Conservation (phyloP, 2,113 vertebrate genomes). For the Mirounga angustirostris region DNA sequence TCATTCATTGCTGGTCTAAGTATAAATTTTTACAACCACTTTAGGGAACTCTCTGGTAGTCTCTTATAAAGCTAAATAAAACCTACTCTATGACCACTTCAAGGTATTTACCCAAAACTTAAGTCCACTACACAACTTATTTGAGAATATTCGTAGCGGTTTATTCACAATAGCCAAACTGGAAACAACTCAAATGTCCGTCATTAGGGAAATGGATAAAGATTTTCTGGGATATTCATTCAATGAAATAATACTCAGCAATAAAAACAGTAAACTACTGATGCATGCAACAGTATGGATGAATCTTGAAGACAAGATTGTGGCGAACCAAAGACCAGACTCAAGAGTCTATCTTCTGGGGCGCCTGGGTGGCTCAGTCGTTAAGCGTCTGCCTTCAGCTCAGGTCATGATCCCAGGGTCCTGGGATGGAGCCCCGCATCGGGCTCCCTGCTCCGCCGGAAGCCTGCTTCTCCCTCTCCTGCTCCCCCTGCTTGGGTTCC, state of each 20-base stretch:
- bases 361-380: no score
- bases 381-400: no score
- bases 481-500: no score
- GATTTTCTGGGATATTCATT: neutral
- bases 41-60: neutral
- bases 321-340: neutral
- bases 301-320: neutral
- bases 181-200: neutral
- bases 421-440: no score
- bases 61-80: neutral
- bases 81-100: neutral
- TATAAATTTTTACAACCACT: neutral
- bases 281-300: neutral
- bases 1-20: neutral
- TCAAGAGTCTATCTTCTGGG: neutral
- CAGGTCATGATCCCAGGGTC: no score
- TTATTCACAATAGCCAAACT: constrained; percentile 14
- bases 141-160: neutral
- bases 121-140: neutral
- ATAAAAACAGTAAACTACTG: neutral
- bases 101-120: neutral
- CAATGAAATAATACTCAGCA: neutral
- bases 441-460: no score
- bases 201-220: neutral
- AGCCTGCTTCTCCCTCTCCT: no score